Evolutionary conservation across 1,140 invertebrate species (phyloP).

Genomic region (Sogatella furcifera): DNA sequence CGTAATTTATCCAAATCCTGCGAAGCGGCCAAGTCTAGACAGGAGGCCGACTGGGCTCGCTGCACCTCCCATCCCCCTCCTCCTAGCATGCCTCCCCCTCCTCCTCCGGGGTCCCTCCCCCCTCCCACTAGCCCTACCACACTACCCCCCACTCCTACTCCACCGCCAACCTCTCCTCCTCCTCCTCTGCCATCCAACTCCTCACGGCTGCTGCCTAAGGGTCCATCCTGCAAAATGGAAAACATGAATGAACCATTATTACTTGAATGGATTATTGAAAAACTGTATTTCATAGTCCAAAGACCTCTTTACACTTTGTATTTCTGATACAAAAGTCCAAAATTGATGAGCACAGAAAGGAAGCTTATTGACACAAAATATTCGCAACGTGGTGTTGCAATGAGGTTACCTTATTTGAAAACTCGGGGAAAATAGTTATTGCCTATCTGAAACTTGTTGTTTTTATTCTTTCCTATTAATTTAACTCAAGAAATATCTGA

Average conservation of each 20-base stretch:
- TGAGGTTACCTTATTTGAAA: too few relatives aligned
- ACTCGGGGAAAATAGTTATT: too few relatives aligned
- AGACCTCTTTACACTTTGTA: too few relatives aligned
- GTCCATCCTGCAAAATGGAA: conserved; percentile 16
- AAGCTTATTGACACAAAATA: too few relatives aligned
- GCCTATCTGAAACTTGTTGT: too few relatives aligned
- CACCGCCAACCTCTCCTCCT: background rate
- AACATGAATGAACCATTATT: background rate
- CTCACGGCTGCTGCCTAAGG: conserved; percentile 19
- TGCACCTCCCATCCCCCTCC: conserved; percentile 11
- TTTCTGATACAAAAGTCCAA: too few relatives aligned
- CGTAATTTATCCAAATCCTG: conserved; percentile 31
- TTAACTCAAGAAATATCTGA: too few relatives aligned
- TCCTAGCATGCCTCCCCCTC: background rate
- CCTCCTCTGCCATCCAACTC: conserved; percentile 20
- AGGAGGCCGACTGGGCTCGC: conserved; percentile 55
- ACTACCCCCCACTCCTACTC: background rate
- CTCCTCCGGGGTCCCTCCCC: background rate
- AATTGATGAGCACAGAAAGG: too few relatives aligned
- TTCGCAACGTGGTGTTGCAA: too few relatives aligned
- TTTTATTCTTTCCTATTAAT: too few relatives aligned
- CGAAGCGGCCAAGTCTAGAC: conserved; percentile 49
- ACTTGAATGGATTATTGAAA: too few relatives aligned
- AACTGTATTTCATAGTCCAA: too few relatives aligned
- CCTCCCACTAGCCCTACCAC: background rate